Base-by-base conservation (phyloP, 2,113 vertebrate species). In the Clarias batrachus region DNA sequence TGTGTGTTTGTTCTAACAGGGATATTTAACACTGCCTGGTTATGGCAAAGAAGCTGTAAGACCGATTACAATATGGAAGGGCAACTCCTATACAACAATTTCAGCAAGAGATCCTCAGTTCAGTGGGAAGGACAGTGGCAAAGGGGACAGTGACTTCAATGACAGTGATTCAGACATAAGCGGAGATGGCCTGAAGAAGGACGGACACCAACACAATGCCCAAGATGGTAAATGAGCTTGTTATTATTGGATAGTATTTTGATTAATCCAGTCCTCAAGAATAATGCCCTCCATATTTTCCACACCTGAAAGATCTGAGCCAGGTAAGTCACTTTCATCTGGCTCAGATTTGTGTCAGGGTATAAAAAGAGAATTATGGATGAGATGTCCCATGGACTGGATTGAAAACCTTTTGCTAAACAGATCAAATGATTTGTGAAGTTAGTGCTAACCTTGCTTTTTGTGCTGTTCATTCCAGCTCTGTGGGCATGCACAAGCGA, bases 111-210 rank as follows among this genome's bases (percentile, higher is more conserved):
- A 98, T 90, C 97, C 95, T 0, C 97, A 97, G 84, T 99, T 99
- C 93, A 99, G 98, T 1, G 98, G 98, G 85, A 99, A 99, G 92
- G 98, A 99, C 93, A 99, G 98, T 0, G 98, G 98, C 57, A 99
- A 99, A 92, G 98, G 98, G 0, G 98, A 99, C 94, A 99, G 98
- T 5, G 98, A 99, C 93, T 99, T 98, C 92, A 99, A 98, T 0
- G 97, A 99, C 95, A 99, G 98, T 0, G 98, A 99, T 88, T 99
- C 98, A 0, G 98, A 99, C 89, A 96, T 98, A 90, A 99, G 98
- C 0, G 97, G 97, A 74, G 97, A 98, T 78, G 96, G 96, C 30
- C 92, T 96, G 85, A 98, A 97, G 92, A 99, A 97, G 88, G 97
- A 98, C 6, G 95, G 96, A 37, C 92, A 92, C 93, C 97, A 94